These are phyloP conservation scores for Parauchenoglanis ngamensis DNA, from an alignment of 2,797 vertebrate species.

Conservation along the genomic window DNA sequence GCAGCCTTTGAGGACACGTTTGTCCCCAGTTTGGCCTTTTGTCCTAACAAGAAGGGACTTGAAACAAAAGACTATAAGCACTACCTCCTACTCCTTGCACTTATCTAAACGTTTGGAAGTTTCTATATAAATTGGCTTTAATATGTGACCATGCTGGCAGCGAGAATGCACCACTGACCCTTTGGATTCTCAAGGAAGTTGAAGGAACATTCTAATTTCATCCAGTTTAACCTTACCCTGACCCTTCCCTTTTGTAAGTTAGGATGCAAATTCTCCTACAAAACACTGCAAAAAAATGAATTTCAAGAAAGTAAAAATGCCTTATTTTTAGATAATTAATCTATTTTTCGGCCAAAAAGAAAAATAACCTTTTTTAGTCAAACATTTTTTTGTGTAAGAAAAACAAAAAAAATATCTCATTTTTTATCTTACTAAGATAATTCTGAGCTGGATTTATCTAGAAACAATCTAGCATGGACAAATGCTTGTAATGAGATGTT, in stretches of 20 bases:
- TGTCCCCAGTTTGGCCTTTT: constrained; percentile 15
- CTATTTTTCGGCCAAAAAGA: too few species aligned
- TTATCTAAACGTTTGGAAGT: neutral
- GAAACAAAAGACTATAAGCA: neutral
- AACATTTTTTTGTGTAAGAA: too few species aligned
- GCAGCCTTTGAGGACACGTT: constrained; percentile 6
- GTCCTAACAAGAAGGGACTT: neutral
- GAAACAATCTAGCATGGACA: too few species aligned
- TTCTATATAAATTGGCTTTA: neutral
- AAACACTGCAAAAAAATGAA: neutral
- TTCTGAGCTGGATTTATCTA: too few species aligned
- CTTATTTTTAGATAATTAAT: too few species aligned
- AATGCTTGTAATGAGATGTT: too few species aligned
- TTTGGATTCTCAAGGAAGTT: neutral
- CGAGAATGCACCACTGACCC: neutral
- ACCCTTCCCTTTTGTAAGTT: neutral
- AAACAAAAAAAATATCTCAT: too few species aligned
- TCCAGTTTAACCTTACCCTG: neutral
- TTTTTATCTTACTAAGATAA: too few species aligned
- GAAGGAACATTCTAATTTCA: neutral
- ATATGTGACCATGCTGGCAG: neutral
- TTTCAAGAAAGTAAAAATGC: too few species aligned
- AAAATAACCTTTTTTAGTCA: too few species aligned
- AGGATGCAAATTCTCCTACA: neutral
- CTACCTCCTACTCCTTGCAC: neutral